Evolutionary conservation across 2,113 vertebrate species (phyloP).

Genomic region (Columbina picui): DNA sequence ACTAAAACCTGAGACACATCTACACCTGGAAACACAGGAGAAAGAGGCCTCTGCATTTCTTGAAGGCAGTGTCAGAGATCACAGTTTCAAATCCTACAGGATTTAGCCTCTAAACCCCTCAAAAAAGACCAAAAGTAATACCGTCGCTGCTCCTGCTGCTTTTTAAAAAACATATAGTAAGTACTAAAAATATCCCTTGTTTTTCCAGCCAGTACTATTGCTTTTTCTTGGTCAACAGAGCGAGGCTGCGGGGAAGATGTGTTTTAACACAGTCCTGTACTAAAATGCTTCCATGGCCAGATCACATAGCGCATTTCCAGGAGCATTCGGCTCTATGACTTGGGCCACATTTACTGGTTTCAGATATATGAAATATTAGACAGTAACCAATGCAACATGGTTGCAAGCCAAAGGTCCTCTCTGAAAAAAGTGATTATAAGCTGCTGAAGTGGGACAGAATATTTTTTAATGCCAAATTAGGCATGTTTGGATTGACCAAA

Average conservation of each 20-base stretch:
- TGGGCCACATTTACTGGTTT: background rate
- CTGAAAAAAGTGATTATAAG: background rate
- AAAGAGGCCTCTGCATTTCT: background rate
- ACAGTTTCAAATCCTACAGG: slow-evolving; percentile 52
- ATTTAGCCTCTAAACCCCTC: slow-evolving; percentile 46
- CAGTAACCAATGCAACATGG: accelerated
- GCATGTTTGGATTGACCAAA: background rate
- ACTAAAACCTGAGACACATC: slow-evolving; percentile 16
- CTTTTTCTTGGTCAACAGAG: slow-evolving; percentile 3
- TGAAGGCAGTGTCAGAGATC: slow-evolving; percentile 45
- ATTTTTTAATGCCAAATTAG: background rate
- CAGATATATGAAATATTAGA: background rate
- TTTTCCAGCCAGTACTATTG: background rate
- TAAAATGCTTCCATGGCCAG: background rate
- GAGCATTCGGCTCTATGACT: accelerated
- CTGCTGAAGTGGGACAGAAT: background rate
- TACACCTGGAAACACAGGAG: slow-evolving; percentile 17
- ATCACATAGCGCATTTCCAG: accelerated
- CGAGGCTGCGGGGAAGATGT: background rate
- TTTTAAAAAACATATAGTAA: background rate
- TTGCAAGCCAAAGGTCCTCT: background rate
- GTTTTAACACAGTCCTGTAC: background rate
- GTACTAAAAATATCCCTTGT: background rate
- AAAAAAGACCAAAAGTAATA: background rate
- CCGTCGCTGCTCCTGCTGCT: background rate